Percentiles rank a stretch among this genome's conserved stretches.
These are phyloP conservation scores for Orbicella faveolata DNA, from an alignment of 64 coral and sea anemone species.

Conservation along the genomic window DNA sequence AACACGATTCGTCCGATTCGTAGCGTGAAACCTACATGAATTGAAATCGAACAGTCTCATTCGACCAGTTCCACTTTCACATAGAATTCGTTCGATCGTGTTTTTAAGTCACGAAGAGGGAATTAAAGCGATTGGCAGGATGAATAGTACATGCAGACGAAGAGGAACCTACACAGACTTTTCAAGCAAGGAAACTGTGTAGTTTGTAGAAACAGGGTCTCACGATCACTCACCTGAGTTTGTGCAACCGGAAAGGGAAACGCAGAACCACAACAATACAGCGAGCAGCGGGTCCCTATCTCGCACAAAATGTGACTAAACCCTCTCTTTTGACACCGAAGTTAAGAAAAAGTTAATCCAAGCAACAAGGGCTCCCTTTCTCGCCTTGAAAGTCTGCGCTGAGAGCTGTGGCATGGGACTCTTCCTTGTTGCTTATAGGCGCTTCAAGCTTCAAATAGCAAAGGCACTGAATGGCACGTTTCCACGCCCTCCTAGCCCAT, in stretches of 20 bases:
- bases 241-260: conserved; percentile 36
- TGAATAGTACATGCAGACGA: not conserved
- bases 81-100: not conserved
- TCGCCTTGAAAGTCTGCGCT: not conserved
- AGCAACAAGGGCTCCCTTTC: not conserved
- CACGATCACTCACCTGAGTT: not conserved
- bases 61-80: conserved; percentile 5
- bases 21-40: conserved; percentile 8
- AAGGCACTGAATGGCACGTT: conserved; percentile 23
- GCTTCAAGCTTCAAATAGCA: not conserved
- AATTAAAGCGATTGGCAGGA: not conserved
- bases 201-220: not conserved
- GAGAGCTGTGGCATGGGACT: not conserved
- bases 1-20: not conserved
- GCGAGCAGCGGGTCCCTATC: conserved; percentile 3
- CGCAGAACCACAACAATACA: conserved; percentile 11
- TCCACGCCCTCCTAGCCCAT: conserved; percentile 53
- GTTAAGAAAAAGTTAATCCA: not conserved
- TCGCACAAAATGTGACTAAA: not conserved
- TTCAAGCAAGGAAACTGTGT: not conserved
- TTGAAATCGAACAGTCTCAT: not conserved
- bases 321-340: not conserved
- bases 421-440: conserved; percentile 41
- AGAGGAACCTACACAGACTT: not conserved
- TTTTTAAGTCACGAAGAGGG: not conserved